Conservation (phyloP, 1,140 invertebrate genomes). For the Micrasema minimum region DNA sequence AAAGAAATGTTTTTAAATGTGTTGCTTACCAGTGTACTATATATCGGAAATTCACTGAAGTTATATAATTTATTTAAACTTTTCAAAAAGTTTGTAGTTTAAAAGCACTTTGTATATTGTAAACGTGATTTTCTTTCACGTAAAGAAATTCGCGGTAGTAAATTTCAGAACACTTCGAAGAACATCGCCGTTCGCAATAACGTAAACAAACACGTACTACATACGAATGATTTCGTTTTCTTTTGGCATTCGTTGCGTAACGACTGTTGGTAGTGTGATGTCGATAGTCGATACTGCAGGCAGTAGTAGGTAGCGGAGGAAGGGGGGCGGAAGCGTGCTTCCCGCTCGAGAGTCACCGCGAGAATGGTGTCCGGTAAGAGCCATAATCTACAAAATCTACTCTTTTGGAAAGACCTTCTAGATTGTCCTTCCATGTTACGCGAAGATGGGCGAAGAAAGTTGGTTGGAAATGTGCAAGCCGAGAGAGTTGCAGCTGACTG, state of each 20-base stretch:
- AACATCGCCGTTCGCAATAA: conserved; percentile 20
- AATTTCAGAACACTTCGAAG: conserved; percentile 26
- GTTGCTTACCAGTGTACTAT: too few relatives aligned
- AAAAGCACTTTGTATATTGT: too few relatives aligned
- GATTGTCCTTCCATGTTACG: conserved; percentile 20
- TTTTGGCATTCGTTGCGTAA: conserved; percentile 26
- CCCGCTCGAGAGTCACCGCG: conserved; percentile 12
- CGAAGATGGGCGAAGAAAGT: conserved; percentile 23
- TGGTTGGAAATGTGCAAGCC: conserved; percentile 16
- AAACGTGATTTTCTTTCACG: conserved; percentile 2
- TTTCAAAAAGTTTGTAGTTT: too few relatives aligned
- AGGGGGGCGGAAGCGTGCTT: background rate
- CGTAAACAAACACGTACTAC: conserved; percentile 30
- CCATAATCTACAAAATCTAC: conserved; percentile 16
- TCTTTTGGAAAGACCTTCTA: conserved; percentile 20
- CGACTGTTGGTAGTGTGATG: conserved; percentile 4
- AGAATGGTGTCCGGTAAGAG: conserved; percentile 12
- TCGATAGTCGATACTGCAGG: background rate
- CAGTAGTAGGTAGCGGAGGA: background rate
- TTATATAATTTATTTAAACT: too few relatives aligned
- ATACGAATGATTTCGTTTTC: conserved; percentile 21
- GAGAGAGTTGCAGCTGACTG: background rate
- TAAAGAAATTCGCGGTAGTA: background rate
- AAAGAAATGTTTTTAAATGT: too few relatives aligned
- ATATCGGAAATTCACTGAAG: too few relatives aligned